A percentile compares a stretch with the other conserved stretches of the same genome.
Evolutionary conservation across 1,140 invertebrate species (phyloP).

Genomic region (Brachionus koreanus): DNA sequence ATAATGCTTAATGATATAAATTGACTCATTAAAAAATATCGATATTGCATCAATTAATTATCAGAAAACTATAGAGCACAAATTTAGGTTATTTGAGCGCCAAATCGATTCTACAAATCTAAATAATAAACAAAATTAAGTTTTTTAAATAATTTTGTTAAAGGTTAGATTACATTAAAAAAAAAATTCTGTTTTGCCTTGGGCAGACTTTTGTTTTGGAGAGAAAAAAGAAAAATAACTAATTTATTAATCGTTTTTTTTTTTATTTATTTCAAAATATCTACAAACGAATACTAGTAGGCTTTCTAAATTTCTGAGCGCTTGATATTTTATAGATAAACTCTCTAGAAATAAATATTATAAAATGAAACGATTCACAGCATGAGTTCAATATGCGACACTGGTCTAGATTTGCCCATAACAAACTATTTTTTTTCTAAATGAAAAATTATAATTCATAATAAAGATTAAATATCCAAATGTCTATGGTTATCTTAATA

Average conservation of each 20-base stretch:
- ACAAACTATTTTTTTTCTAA: background rate
- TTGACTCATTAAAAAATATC: background rate
- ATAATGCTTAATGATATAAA: too few species aligned
- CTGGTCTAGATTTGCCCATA: background rate
- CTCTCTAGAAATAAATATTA: background rate
- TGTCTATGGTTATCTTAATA: background rate
- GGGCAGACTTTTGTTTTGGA: background rate
- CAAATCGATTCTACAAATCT: background rate
- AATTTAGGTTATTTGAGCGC: background rate
- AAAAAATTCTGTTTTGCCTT: background rate
- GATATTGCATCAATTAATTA: background rate
- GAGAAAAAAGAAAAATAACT: background rate
- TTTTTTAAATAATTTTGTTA: conserved; percentile 7
- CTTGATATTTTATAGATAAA: background rate
- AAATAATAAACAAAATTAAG: background rate
- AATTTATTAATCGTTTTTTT: conserved; percentile 6
- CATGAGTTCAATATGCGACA: background rate
- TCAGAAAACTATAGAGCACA: background rate
- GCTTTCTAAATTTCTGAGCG: background rate
- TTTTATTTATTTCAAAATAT: background rate
- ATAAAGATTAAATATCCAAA: background rate
- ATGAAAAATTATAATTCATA: background rate
- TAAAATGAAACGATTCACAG: background rate
- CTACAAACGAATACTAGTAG: background rate
- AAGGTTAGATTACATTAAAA: conserved; percentile 1